These are phyloP conservation scores for Sylvicola cinctus DNA, from an alignment of 2,888 invertebrate species.

Conservation along the genomic window DNA sequence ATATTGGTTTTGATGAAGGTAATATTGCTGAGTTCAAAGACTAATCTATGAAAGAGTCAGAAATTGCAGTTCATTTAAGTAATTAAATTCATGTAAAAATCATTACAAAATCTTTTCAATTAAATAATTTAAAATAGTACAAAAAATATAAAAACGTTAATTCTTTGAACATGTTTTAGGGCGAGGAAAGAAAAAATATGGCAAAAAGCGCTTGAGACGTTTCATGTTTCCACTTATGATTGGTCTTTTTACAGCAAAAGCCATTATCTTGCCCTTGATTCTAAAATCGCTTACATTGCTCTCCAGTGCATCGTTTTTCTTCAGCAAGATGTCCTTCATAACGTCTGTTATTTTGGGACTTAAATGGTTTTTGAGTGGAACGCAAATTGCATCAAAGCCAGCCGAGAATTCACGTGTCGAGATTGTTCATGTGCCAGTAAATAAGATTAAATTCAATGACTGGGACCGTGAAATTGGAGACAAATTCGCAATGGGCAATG, in stretches of 20 bases:
- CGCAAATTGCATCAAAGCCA: not conserved
- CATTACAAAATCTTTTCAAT: no score
- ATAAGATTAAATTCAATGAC: slow-evolving; percentile 3
- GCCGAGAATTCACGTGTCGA: slow-evolving; percentile 6
- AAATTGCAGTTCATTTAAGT: no score
- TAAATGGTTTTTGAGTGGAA: slow-evolving; percentile 14
- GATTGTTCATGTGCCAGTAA: slow-evolving; percentile 8
- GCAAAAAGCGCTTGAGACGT: slow-evolving; percentile 28
- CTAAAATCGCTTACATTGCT: slow-evolving; percentile 46
- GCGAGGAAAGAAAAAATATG: no score
- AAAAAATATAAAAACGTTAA: no score
- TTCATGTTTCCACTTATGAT: slow-evolving; percentile 38
- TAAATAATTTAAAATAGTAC: no score
- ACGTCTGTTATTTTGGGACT: slow-evolving; percentile 17
- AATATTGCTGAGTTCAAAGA: no score
- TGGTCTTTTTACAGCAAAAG: slow-evolving; percentile 41
- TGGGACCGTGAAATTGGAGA: slow-evolving; percentile 4
- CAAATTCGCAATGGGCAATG: not conserved
- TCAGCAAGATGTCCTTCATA: slow-evolving; percentile 21
- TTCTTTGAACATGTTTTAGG: no score
- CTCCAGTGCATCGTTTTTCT: slow-evolving; percentile 29
- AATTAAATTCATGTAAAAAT: no score
- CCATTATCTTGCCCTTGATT: slow-evolving; percentile 42
- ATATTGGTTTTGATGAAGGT: no score
- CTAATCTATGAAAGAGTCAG: no score